Evolutionary conservation across 2,888 invertebrate species (phyloP), one percentile per base, ranked within the genome.

Genomic region (Pterobdella sp.): DNA sequence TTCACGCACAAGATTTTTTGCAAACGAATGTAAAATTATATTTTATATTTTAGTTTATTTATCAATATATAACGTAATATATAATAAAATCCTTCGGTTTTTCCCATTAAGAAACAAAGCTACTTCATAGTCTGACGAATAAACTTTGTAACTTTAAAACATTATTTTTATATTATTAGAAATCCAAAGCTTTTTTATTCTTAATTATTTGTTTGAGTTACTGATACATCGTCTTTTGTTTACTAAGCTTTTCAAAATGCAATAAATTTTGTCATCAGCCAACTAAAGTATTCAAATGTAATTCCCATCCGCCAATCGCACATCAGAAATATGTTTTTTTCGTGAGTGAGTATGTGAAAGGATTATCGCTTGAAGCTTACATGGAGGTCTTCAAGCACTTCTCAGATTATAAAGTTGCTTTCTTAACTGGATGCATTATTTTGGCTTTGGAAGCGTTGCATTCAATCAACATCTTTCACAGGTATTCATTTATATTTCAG

Each of bases 331-430:
- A n/a, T n/a, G 52, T 52, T 1, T 37, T 49, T 1, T 69, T 69
- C 14, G 69, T 69, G 32, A 69, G 42, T 49, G 69, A 69, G 31
- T 69, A 69, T 34, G 26, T 69, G 32, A 49, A 49, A 1, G 69
- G 69, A 2, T n/a, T 52, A 29, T 49, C 69, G 18, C 37, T 69
- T 7, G 49, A 69, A 31, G 29, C 37, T 18, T 49, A 69, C 32
- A 26, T 69, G 49, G 42, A 37, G 37, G n/a, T 69, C 26, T 37
- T 69, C 29, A 52, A 32, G 32, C 26, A 69, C 52, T 69, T 69
- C 34, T 7, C 49, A n/a, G 69, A 69, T 26, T 49, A 52, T 14
- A 69, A 52, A 49, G 49, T 49, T 49, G 49, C 34, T 49, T 69
- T 69, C 52, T 52, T 42, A 49, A 18, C 69, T 14, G 69, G 52